phyloP scores from a whole-genome alignment of 2,113 vertebrate genomes.

The Sakesphorus luctuosus region DNA sequence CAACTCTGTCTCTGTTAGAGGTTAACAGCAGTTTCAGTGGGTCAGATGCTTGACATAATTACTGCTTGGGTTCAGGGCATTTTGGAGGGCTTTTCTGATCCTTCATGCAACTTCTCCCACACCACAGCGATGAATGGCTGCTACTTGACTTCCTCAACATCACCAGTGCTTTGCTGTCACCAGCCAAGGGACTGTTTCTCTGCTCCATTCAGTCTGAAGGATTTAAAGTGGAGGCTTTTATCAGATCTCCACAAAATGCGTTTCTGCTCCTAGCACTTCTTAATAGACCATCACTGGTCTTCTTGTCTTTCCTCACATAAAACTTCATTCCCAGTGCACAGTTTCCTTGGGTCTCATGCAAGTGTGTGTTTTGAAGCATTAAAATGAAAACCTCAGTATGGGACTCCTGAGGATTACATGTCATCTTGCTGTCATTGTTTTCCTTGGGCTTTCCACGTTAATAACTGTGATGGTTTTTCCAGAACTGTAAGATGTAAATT shows the following conservation, averaged over 20 bases:
- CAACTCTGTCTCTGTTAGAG: slow-evolving; percentile 46
- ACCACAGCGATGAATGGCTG: background rate
- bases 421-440: background rate
- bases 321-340: background rate
- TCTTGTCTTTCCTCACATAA: background rate
- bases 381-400: background rate
- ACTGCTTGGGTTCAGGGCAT: background rate
- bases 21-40: slow-evolving; percentile 24
- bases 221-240: slow-evolving; percentile 8
- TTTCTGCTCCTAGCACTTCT: background rate
- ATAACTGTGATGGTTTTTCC: background rate
- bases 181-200: background rate
- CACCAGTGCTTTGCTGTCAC: background rate
- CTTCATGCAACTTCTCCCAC: background rate
- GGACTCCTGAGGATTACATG: background rate
- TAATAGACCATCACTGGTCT: background rate
- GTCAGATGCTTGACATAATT: slow-evolving; percentile 53
- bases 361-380: background rate
- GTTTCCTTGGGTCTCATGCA: background rate
- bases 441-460: background rate
- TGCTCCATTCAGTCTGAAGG: background rate
- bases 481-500: background rate
- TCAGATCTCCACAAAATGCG: background rate
- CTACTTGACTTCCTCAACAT: slow-evolving; percentile 1
- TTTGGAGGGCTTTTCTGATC: slow-evolving; percentile 29